Evolutionary conservation across 1,140 invertebrate species (phyloP), one percentile per base, ranked within the genome.

Genomic region (Papilio polytes): DNA sequence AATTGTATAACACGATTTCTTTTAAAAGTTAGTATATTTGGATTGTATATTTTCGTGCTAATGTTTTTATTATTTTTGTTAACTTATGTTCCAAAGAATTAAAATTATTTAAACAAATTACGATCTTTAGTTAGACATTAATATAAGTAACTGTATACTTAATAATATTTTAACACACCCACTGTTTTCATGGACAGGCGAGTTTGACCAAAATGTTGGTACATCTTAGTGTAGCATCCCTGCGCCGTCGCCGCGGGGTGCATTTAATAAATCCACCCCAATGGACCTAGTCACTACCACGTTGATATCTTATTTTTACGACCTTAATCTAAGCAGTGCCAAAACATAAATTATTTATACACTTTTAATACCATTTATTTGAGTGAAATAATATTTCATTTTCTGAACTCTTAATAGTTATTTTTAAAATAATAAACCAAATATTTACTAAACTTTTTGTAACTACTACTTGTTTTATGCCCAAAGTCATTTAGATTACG

Each of bases 181-280:
- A 59, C 18, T 31, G 18, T 80, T 80, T 26, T 15, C 59, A 66
- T 10, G 63, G 26, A 70, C 4, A 31, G 63, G 15, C 3, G 26
- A 70, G 74, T 76, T 76, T 26, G 56, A 41, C 53, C 20, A 63
- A 46, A 66, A 78, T 78, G 22, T 78, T 44, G 77, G 63, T 78
- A 20, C 56, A 44, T 78, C 56, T 63, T 4, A 46, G n/a, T 74
- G 74, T 85, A 86, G 83, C 81, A 84, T 84, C 79, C 80, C 83
- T 84, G 53, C 9, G 53, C 74, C 73, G 74, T 10, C 85, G 74
- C 89, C 59, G 83, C 89, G 84, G 92, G 92, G 89, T 88, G 91
- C 91, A 91, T 93, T 92, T 91, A 92, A 91, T 91, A 93, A 89
- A 78, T 85, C 77, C 74, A 81, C 81, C 76, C 53, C 48, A 79